These are phyloP conservation scores for Sinohyriopsis cumingii DNA, from an alignment of 2,888 invertebrate species.

Conservation along the genomic window DNA sequence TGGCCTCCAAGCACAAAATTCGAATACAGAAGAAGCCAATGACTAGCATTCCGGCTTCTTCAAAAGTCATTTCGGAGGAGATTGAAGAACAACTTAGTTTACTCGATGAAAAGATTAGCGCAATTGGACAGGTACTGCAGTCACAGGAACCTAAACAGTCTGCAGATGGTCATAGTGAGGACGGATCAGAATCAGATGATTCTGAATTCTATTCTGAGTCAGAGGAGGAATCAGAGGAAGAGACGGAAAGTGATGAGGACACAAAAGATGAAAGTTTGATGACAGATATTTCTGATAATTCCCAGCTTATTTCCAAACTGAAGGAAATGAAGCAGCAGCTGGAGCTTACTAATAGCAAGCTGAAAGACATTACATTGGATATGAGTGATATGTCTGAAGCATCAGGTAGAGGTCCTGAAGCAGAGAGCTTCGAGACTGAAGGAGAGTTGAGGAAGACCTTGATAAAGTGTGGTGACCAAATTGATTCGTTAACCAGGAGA, in stretches of 20 bases:
- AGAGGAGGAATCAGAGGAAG: constrained; percentile 27
- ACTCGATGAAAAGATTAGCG: constrained; percentile 51
- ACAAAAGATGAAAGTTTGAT: constrained; percentile 24
- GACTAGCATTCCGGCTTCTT: not conserved
- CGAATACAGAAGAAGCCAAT: constrained; percentile 11
- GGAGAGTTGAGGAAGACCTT: constrained; percentile 36
- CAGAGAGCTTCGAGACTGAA: constrained; percentile 13
- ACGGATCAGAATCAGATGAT: constrained; percentile 39
- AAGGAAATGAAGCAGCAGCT: constrained; percentile 57
- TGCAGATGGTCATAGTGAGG: constrained; percentile 33
- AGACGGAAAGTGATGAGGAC: constrained; percentile 32
- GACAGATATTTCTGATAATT: constrained; percentile 29
- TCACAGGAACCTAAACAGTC: constrained; percentile 30
- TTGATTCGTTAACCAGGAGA: constrained; percentile 44
- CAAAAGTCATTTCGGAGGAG: constrained; percentile 33
- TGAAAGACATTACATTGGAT: constrained; percentile 47
- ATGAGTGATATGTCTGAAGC: constrained; percentile 26
- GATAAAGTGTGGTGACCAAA: constrained; percentile 49
- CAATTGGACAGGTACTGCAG: constrained; percentile 49
- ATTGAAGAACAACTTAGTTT: constrained; percentile 52
- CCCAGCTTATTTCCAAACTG: constrained; percentile 41
- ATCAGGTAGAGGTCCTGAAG: constrained; percentile 19
- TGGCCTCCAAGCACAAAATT: constrained; percentile 75
- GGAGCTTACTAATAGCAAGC: constrained; percentile 45
- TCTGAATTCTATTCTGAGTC: constrained; percentile 41